Percentiles rank a stretch among this genome's conserved stretches.
Evolutionary conservation across 2,113 vertebrate species (phyloP).

Genomic region (Corythornis madagascariensis): DNA sequence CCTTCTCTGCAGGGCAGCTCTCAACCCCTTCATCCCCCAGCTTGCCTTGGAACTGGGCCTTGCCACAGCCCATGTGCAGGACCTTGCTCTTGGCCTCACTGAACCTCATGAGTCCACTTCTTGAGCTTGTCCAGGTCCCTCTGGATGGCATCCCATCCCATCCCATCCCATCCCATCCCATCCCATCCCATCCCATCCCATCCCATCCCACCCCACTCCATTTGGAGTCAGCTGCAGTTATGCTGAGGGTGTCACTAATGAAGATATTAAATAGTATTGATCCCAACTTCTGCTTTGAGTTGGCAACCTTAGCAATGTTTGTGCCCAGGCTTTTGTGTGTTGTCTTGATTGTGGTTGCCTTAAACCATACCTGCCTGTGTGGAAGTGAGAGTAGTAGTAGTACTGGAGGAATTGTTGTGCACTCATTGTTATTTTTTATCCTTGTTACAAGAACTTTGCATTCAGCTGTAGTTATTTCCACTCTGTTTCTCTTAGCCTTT

Average conservation of each 20-base stretch:
- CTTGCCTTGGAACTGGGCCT: no score
- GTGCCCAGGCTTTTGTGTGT: not conserved
- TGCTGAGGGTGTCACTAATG: not conserved
- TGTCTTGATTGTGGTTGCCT: not conserved
- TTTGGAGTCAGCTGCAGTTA: not conserved
- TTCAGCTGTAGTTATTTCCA: not conserved
- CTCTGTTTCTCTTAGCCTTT: not conserved
- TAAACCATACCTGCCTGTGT: not conserved
- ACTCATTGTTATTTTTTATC: not conserved
- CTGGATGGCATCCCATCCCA: no score
- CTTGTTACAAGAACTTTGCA: not conserved
- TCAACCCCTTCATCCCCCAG: not conserved
- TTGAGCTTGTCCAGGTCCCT: no score
- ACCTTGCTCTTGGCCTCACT: no score
- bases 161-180: no score
- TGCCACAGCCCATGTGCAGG: no score
- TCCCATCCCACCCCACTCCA: not conserved
- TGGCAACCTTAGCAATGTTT: not conserved
- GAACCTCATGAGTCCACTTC: not conserved
- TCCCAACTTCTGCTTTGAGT: accelerated
- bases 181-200: no score
- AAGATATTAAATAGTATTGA: no score
- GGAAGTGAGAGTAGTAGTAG: not conserved
- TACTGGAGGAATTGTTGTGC: not conserved
- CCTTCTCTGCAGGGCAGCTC: not conserved